Conservation (phyloP, 1,140 invertebrate species). For the Diuraphis noxia region DNA sequence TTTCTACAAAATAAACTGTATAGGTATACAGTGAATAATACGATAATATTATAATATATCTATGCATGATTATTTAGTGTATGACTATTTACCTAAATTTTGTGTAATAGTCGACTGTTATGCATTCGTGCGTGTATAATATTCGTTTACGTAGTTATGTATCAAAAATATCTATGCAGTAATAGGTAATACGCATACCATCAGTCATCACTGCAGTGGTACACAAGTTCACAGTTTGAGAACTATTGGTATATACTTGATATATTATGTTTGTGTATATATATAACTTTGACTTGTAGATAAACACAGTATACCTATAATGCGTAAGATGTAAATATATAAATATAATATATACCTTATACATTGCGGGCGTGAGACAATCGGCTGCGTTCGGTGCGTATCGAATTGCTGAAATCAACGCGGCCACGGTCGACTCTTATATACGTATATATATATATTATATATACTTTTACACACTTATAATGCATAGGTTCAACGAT, state of each 20-base stretch:
- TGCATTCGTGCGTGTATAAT: not conserved
- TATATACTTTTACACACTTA: not conserved
- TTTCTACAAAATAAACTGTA: no score
- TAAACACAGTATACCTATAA: not conserved
- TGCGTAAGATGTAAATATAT: not conserved
- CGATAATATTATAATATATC: no score
- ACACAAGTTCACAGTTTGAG: not conserved
- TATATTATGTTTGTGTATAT: not conserved
- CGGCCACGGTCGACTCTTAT: constrained; percentile 21
- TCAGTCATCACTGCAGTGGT: no score
- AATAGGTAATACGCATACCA: not conserved
- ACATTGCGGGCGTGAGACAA: constrained; percentile 28
- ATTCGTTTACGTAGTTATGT: not conserved
- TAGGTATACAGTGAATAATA: no score
- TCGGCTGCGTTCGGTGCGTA: constrained; percentile 2
- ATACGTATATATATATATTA: not conserved
- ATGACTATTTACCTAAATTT: no score
- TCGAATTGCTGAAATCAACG: constrained; percentile 10
- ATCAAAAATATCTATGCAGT: not conserved
- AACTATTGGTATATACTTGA: not conserved
- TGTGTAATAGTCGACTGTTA: no score
- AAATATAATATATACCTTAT: not conserved
- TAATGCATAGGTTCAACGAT: constrained; percentile 28
- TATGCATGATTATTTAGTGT: no score
- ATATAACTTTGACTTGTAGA: not conserved